These are phyloP conservation scores for Chondrosia reniformis DNA, from an alignment of 37 sponge, comb jelly and placozoan species.

Conservation along the genomic window DNA sequence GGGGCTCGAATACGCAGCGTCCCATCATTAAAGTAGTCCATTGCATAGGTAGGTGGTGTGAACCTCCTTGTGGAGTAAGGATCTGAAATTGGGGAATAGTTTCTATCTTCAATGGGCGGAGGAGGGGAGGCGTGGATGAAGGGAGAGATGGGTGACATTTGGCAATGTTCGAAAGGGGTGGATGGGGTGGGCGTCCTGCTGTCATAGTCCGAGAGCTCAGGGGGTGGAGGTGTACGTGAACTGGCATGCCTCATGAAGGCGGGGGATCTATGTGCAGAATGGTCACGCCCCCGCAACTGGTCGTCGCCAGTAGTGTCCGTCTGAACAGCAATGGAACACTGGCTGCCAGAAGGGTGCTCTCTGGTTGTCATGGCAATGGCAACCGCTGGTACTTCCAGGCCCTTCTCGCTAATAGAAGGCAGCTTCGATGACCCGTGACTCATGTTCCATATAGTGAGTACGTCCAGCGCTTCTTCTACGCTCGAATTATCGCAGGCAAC, in stretches of 20 bases:
- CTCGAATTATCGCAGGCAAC: conserved; percentile 48
- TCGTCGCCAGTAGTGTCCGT: no score
- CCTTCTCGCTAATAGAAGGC: no score
- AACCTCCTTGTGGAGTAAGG: conserved; percentile 29
- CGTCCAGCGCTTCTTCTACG: conserved; percentile 65
- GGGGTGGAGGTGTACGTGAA: no score
- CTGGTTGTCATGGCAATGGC: no score
- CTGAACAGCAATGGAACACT: no score
- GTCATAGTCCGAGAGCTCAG: conserved; percentile 38
- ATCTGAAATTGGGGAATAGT: conserved; percentile 69
- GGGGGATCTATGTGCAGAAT: no score
- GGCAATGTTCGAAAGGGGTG: not conserved
- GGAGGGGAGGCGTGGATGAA: conserved; percentile 73
- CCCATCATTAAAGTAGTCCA: not conserved
- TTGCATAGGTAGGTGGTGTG: conserved; percentile 16
- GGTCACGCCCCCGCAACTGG: no score
- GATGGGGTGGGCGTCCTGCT: conserved; percentile 38
- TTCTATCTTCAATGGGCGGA: conserved; percentile 55
- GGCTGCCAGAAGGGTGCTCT: no score
- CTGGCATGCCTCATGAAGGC: no score
- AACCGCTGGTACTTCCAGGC: no score
- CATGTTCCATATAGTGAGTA: conserved; percentile 12
- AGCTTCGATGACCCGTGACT: no score
- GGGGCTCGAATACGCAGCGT: conserved; percentile 2
- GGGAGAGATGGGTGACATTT: conserved; percentile 17